Percentiles rank a stretch among this genome's conserved stretches.
phyloP scores from a whole-genome alignment of 2,888 invertebrate species.

The Rhyacophila evoluta region DNA sequence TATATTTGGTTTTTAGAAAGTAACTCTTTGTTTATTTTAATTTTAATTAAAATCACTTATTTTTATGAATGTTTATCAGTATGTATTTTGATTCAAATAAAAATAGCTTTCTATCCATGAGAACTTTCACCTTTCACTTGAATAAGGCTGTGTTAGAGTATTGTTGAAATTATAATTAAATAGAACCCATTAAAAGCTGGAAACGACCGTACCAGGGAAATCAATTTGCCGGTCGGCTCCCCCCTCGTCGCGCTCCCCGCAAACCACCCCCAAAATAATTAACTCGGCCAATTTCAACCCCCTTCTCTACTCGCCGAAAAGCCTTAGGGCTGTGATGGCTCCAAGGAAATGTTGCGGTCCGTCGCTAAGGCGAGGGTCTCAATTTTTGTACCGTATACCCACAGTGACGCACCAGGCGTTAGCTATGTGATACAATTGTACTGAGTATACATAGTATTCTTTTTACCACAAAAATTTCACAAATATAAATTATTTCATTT shows the following conservation, averaged over 20 bases:
- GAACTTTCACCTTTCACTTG: no score
- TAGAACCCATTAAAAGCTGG: conserved; percentile 9
- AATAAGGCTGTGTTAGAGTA: no score
- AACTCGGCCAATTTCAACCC: conserved; percentile 37
- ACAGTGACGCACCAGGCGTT: background rate
- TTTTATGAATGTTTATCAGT: no score
- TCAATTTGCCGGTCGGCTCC: conserved; percentile 36
- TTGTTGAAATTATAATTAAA: background rate
- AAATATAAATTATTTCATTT: no score
- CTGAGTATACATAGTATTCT: no score
- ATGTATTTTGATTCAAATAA: no score
- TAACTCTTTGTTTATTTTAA: no score
- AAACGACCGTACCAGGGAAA: conserved; percentile 25
- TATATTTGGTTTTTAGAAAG: no score
- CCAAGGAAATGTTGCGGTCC: conserved; percentile 24
- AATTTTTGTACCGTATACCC: background rate
- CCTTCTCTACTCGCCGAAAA: conserved; percentile 15
- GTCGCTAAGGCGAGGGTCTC: background rate
- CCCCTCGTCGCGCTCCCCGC: background rate
- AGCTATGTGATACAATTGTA: no score
- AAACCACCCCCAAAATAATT: conserved; percentile 36
- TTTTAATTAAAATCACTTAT: no score
- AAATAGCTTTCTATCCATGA: no score
- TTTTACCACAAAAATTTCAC: no score
- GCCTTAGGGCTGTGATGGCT: conserved; percentile 24